phyloP scores from a whole-genome alignment of 2,888 invertebrate genomes.

The Chrysotoxum bicinctum region DNA sequence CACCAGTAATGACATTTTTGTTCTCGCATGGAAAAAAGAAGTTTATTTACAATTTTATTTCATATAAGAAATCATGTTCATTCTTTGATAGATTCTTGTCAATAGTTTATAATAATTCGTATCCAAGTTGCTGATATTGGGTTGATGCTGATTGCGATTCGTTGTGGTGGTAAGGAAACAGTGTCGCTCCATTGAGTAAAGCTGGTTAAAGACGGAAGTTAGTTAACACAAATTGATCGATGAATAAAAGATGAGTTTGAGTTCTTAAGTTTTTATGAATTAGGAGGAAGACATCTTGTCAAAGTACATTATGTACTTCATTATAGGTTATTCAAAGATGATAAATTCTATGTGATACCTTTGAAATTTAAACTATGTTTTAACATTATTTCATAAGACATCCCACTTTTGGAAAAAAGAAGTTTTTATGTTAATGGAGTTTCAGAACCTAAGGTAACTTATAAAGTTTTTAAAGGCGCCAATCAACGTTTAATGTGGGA shows the following conservation, averaged over 20 bases:
- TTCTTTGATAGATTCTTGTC: constrained; percentile 50
- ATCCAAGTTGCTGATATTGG: constrained; percentile 62
- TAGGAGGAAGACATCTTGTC: background rate
- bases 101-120: constrained; percentile 69
- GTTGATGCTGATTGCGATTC: constrained; percentile 50
- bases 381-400: too few species aligned
- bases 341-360: too few species aligned
- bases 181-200: constrained; percentile 5
- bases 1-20: constrained; percentile 52
- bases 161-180: background rate
- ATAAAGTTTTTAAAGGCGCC: too few species aligned
- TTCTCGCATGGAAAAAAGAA: background rate
- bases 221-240: background rate
- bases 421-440: too few species aligned
- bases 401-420: too few species aligned
- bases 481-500: too few species aligned
- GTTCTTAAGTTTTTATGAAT: background rate
- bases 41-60: constrained; percentile 64
- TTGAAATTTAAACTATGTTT: too few species aligned
- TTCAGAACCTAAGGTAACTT: too few species aligned
- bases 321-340: too few species aligned
- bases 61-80: constrained; percentile 58
- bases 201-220: background rate
- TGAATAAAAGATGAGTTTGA: background rate
- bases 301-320: too few species aligned